A percentile compares a stretch with the other conserved stretches of the same genome.
Conservation (phyloP, 1,140 invertebrate genomes). For the Cherax destructor region DNA sequence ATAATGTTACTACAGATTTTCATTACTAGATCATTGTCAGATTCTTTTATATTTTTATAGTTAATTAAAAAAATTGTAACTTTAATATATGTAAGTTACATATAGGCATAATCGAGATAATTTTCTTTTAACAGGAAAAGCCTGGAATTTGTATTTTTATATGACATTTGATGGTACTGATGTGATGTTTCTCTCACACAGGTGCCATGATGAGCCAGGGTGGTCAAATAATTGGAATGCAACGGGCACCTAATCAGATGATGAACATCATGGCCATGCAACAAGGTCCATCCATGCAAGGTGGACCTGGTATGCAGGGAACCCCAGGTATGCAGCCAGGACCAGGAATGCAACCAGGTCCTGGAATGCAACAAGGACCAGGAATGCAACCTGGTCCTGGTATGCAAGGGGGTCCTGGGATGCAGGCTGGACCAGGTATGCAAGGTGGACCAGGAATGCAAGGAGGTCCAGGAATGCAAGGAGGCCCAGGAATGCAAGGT, state of each 20-base stretch:
- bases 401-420: slow-evolving; percentile 46
- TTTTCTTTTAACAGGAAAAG: no score
- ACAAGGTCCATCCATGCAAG: slow-evolving; percentile 52
- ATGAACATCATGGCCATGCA: slow-evolving; percentile 71
- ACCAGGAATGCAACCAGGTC: slow-evolving; percentile 61
- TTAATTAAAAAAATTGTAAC: no score
- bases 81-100: no score
- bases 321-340: slow-evolving; percentile 57
- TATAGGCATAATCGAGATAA: no score
- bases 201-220: slow-evolving; percentile 61
- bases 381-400: slow-evolving; percentile 59
- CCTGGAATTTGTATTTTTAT: no score
- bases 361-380: slow-evolving; percentile 64
- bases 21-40: no score
- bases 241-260: slow-evolving; percentile 64
- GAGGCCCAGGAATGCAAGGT: slow-evolving; percentile 50
- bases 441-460: slow-evolving; percentile 51
- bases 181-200: slow-evolving; percentile 16
- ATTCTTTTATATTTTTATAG: no score
- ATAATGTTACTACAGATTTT: no score
- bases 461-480: slow-evolving; percentile 52
- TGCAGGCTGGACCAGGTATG: slow-evolving; percentile 46
- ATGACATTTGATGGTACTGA: neutral
- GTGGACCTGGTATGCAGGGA: slow-evolving; percentile 46
- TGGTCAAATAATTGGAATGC: slow-evolving; percentile 68